A percentile compares a stretch with the other conserved stretches of the same genome.
phyloP scores from a whole-genome alignment of 2,113 vertebrate species.

The Scomber scombrus region DNA sequence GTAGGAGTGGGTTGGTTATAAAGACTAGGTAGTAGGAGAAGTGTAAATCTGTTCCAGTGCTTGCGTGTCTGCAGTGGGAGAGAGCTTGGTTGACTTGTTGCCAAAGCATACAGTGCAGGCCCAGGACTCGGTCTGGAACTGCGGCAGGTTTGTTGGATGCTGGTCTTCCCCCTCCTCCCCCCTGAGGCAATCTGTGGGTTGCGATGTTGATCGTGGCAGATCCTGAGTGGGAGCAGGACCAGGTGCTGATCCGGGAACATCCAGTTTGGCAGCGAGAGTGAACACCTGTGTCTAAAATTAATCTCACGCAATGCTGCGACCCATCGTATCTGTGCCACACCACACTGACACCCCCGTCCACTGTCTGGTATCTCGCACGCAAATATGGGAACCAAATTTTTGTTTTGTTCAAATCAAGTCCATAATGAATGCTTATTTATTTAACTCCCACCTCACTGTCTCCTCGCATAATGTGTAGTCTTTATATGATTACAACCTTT shows the following conservation, averaged over 20 bases:
- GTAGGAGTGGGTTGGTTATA: neutral
- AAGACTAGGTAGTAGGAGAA: neutral
- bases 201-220: conserved; percentile 53
- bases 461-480: neutral
- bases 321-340: conserved; percentile 18
- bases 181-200: conserved; percentile 28
- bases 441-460: neutral
- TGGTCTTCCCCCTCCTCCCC: neutral
- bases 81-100: conserved; percentile 54
- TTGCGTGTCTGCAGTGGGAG: conserved; percentile 51
- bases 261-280: conserved; percentile 36
- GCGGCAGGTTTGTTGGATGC: conserved; percentile 29
- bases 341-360: neutral
- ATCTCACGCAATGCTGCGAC: conserved; percentile 38
- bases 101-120: conserved; percentile 64
- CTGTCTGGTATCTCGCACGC: conserved; percentile 38
- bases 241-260: conserved; percentile 53
- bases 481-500: conserved; percentile 9
- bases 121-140: conserved; percentile 3
- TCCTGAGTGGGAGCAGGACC: conserved; percentile 24
- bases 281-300: conserved; percentile 64
- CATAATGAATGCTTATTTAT: neutral
- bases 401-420: conserved; percentile 2
- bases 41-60: conserved; percentile 30
- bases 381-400: neutral